Evolutionary conservation across 2,797 vertebrate species (phyloP), one percentile per base, ranked within the genome.

Genomic region (Enteromius radiatus): DNA sequence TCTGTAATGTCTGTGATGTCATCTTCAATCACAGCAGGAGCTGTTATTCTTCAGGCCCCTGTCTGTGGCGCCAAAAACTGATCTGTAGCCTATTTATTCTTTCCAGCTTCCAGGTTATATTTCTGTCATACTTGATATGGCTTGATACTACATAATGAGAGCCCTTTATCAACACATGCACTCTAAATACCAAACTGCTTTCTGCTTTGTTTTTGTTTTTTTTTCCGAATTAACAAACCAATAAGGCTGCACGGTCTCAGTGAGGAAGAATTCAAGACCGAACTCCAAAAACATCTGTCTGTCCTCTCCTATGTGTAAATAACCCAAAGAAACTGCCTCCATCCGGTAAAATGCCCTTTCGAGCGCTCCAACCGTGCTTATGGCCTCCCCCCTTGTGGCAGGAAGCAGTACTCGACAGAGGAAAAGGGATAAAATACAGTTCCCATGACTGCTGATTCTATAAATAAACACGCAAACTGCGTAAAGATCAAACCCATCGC

Each of bases 311-410:
- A 11, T 75, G 43, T 78, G 69, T 38, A 69, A 80, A 82, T 88
- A 87, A 88, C 83, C 76, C 33, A 0, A 14, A 31, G 84, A 78
- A 87, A 86, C 83, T 64, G 56, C 38, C 85, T 86, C 83, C 71
- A 86, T 80, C 83, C 64, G 59, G 80, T 21, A 85, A 82, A 38
- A 63, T 59, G 59, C 56, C 23, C 36, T 5, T 47, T 14, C 12
- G 36, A 49, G 59, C 9, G 14, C 15, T 54, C n/a, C 76, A 87
- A 87, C 84, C 74, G 82, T 90, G 92, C 91, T 90, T 90, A 92
- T 88, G 90, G 91, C 89, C 92, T 93, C 90, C 94, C 94, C 92
- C 88, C 94, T 94, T 90, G 94, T 94, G 94, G 94, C 88, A 82
- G 71, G 81, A 90, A 80, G 7, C n/a, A 23, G 87, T 78, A 92